These are phyloP conservation scores for Metalampra italica DNA, from an alignment of 2,888 invertebrate genomes.

Conservation along the genomic window DNA sequence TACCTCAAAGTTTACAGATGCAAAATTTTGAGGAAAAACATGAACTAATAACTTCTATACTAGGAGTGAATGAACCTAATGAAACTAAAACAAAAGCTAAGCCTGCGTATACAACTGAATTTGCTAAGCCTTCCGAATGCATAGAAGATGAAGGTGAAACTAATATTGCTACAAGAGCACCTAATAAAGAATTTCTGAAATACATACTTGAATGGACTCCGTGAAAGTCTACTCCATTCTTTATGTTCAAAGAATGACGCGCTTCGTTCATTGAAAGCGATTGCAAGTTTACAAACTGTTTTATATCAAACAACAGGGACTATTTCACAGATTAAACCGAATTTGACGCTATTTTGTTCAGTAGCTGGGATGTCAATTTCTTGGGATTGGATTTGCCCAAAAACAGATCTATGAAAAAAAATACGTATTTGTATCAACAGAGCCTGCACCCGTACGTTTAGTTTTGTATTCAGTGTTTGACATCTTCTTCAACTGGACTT, in stretches of 20 bases:
- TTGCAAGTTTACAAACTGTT: constrained; percentile 46
- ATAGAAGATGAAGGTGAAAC: neutral
- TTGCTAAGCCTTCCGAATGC: neutral
- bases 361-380: neutral
- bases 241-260: neutral
- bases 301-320: constrained; percentile 34
- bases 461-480: constrained; percentile 29
- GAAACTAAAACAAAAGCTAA: no score
- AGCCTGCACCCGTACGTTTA: constrained; percentile 44
- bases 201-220: neutral
- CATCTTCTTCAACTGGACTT: constrained; percentile 37
- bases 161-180: neutral
- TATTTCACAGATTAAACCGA: constrained; percentile 28
- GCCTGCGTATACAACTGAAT: neutral
- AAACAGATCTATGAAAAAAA: constrained; percentile 34
- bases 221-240: neutral
- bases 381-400: constrained; percentile 21
- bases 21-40: no score
- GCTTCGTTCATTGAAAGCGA: constrained; percentile 30
- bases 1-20: no score
- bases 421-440: constrained; percentile 41
- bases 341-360: constrained; percentile 47
- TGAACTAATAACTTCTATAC: no score
- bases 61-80: no score
- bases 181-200: no score